phyloP scores from a whole-genome alignment of 2,797 vertebrate genomes.

The Notamacropus eugenii region DNA sequence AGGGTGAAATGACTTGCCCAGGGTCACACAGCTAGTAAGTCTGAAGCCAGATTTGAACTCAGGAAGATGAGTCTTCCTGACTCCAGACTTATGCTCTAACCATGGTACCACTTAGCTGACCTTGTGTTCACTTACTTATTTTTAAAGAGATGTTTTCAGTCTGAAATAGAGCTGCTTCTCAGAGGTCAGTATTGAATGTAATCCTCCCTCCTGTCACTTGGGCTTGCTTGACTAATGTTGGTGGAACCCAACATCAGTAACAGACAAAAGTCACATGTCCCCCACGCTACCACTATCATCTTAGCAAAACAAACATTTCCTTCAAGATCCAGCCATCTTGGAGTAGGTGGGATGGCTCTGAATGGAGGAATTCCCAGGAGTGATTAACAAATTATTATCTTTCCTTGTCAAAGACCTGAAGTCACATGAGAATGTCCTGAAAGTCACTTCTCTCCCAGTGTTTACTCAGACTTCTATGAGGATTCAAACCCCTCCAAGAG shows the following conservation, averaged over 20 bases:
- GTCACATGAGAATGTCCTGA: slow-evolving; percentile 33
- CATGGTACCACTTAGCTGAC: not conserved
- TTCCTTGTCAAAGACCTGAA: slow-evolving; percentile 35
- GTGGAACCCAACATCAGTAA: not conserved
- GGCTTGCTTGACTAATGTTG: not conserved
- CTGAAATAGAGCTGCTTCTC: not conserved
- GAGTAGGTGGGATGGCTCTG: not conserved
- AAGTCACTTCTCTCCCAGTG: slow-evolving; percentile 43
- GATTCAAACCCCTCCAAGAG: slow-evolving; percentile 12
- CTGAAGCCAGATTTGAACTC: not conserved
- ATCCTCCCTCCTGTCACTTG: not conserved
- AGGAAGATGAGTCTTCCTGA: not conserved
- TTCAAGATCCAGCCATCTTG: slow-evolving; percentile 11
- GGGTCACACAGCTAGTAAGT: not conserved
- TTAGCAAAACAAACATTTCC: slow-evolving; percentile 27
- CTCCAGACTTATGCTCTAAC: not conserved
- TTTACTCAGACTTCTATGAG: not conserved
- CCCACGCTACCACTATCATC: slow-evolving; percentile 24
- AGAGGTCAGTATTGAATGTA: not conserved
- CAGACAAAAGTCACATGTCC: not conserved
- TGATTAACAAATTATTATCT: slow-evolving; percentile 21
- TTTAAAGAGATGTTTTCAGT: not conserved
- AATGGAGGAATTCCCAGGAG: slow-evolving; percentile 37
- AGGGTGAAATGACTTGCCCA: not conserved
- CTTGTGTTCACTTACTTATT: not conserved